phyloP scores from a whole-genome alignment of 2,113 vertebrate genomes.

The Platanista minor region DNA sequence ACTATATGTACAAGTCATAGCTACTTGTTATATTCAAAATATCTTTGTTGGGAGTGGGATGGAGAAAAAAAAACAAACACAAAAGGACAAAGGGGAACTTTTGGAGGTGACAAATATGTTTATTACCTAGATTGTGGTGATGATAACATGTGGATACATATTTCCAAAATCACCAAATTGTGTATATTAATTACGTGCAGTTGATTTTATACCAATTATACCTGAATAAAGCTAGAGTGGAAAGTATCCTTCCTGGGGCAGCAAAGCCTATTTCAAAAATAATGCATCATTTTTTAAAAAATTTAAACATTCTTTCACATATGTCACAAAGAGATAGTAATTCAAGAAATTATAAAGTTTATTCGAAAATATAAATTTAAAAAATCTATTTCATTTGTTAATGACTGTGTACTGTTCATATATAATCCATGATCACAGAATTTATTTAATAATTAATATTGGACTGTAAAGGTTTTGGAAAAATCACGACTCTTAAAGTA shows the following conservation, averaged over 20 bases:
- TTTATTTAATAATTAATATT: background rate
- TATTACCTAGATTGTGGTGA: background rate
- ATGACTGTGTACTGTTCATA: background rate
- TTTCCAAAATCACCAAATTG: background rate
- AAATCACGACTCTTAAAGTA: background rate
- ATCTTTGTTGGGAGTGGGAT: background rate
- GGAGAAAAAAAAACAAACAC: too few species aligned
- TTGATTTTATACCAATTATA: background rate
- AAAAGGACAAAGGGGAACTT: background rate
- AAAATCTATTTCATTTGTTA: background rate
- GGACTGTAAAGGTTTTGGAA: background rate
- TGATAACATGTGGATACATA: background rate
- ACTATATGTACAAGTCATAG: background rate
- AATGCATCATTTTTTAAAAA: background rate
- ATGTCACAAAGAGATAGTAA: background rate
- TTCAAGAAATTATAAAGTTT: background rate
- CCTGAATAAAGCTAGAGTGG: background rate
- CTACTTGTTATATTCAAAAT: background rate
- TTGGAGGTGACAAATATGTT: background rate
- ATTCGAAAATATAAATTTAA: background rate
- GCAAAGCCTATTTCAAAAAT: background rate
- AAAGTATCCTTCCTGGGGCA: background rate
- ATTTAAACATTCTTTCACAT: background rate
- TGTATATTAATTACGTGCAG: background rate
- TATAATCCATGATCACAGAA: background rate